These are phyloP conservation scores for Planiliza haematocheilus DNA, from an alignment of 2,113 vertebrate genomes.

Conservation along the genomic window DNA sequence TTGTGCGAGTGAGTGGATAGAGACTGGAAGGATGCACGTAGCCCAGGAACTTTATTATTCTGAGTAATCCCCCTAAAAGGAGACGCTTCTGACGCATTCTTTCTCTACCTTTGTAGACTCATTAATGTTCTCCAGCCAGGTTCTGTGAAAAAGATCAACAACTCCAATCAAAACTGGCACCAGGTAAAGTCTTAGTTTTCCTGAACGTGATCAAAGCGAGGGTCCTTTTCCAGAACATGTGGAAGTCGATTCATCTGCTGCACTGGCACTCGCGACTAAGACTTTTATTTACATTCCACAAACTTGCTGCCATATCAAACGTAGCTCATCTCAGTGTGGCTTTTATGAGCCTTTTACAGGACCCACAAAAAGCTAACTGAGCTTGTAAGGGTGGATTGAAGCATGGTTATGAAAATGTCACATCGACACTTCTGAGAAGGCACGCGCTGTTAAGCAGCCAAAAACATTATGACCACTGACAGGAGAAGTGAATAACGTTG, in stretches of 20 bases:
- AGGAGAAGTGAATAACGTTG: no score
- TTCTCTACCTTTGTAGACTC: conserved; percentile 80
- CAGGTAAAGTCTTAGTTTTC: conserved; percentile 84
- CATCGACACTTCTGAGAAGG: background rate
- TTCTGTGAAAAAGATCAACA: conserved; percentile 91
- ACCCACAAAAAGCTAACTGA: conserved; percentile 15
- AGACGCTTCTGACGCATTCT: background rate
- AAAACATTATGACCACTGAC: background rate
- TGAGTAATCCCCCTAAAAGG: background rate
- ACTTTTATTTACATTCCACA: conserved; percentile 55
- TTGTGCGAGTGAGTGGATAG: conserved; percentile 90
- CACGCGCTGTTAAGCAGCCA: background rate
- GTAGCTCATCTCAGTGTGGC: conserved; percentile 15
- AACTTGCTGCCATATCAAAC: conserved; percentile 41
- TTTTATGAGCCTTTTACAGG: conserved; percentile 21
- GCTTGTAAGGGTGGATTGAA: conserved; percentile 29
- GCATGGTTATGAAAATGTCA: conserved; percentile 16
- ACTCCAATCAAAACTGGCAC: conserved; percentile 93
- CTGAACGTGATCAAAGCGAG: background rate
- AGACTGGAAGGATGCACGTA: background rate
- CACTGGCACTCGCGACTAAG: conserved; percentile 2
- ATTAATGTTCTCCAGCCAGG: conserved; percentile 94
- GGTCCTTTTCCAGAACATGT: conserved; percentile 7
- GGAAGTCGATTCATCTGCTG: background rate
- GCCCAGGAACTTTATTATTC: background rate